Base-by-base conservation (phyloP, 2,888 invertebrate species). In the Drosophila neotestacea region DNA sequence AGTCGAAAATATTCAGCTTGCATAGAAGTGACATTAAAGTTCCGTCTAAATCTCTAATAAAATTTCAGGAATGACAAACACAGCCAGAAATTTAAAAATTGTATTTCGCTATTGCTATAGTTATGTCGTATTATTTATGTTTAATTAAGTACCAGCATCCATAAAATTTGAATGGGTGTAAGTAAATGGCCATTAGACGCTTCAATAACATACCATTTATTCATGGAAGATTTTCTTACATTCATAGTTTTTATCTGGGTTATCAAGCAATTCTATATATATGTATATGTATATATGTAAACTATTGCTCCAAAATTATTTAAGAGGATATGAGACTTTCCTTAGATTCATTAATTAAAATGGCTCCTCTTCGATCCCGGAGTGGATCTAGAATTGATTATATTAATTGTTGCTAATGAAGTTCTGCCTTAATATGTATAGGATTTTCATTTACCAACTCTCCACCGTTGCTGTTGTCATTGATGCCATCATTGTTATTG, bases 1-100 rank as follows among this genome's bases (percentile, higher is more conserved):
- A 91, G 93, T 97, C 70, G 96, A 97, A 92, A 95, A 94, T 85
- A 94, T 95, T 76, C 91, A 92, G 75, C 88, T 94, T 64, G 78
- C 56, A 56, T 91, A 85, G 38, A 36, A 27, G 10, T 28, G 28
- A 10, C 27, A n/a, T 13, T 10, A 6, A n/a, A 52, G n/a, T n/a
- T 38, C 7, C 9, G 13, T 1, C 13, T 28, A 4, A 41, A 41
- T 16, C 6, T 39, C 30, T 30, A 54, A 13, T 34, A 38, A 16
- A 42, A 34, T 38, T 27, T 27, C 42, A 44, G 42, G 27, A 44
- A 44, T 27, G 22, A 27, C 11, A 44, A n/a, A n/a, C 22, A 44
- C 42, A 44, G 42, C 42, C 22, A 42, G 42, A 22, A 50, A 34
- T 48, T 34, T 50, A 50, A 13, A 10, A 32, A 13, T 4, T 32